Evolutionary conservation across 2,113 vertebrate species (phyloP).

Genomic region (Python bivittatus): DNA sequence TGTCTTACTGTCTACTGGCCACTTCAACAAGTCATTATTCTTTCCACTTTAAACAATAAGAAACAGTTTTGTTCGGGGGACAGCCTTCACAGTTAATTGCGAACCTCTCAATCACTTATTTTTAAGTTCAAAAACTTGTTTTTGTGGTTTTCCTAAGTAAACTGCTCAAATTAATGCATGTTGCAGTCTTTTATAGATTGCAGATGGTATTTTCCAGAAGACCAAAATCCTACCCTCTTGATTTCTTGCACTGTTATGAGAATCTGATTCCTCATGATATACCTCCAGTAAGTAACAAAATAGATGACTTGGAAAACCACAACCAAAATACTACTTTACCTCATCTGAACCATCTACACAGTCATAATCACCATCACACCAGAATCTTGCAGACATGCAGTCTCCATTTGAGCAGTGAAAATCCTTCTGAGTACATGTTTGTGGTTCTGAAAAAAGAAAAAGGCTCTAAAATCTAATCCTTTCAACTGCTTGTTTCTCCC

Average conservation of each 20-base stretch:
- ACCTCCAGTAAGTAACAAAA: neutral
- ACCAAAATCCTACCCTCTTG: neutral
- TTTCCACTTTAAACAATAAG: neutral
- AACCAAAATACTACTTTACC: neutral
- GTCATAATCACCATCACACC: constrained; percentile 97
- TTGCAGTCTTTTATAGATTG: neutral
- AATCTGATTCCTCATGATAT: neutral
- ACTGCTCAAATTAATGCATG: neutral
- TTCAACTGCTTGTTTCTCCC: neutral
- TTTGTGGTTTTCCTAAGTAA: neutral
- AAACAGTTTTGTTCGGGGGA: neutral
- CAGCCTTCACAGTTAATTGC: neutral
- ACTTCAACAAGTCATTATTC: neutral
- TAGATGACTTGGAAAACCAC: neutral
- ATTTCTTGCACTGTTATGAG: neutral
- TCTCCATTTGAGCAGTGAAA: constrained; percentile 93
- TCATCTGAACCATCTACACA: constrained; percentile 96
- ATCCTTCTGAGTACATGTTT: constrained; percentile 94
- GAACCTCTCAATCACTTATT: neutral
- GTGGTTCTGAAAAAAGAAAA: constrained; percentile 80
- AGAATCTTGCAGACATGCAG: constrained; percentile 92
- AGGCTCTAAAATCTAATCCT: neutral
- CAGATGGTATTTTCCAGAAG: neutral
- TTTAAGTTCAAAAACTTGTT: neutral
- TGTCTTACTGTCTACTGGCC: neutral